Base-by-base conservation (phyloP, 2,888 invertebrate species). In the Mechanitis messenoides region DNA sequence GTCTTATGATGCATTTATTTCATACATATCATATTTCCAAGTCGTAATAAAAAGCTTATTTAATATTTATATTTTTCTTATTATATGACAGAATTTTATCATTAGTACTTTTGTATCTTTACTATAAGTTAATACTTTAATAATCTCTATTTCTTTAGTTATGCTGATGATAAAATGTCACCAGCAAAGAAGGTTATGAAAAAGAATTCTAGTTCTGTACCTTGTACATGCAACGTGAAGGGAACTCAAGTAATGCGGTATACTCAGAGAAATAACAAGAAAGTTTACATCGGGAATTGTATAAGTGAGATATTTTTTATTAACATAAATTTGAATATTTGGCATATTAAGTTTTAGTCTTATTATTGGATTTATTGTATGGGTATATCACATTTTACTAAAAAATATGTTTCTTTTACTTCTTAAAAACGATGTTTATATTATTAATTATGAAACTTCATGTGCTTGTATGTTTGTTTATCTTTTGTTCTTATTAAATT, bases 281-380 rank as follows among this genome's bases (percentile, higher is more conserved):
- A 93, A 70, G 92, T 96, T 33, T 93, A 93, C 72, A 91, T 95
- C 54, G 95, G 96, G 3, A 93, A 93, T 73, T 96, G 96, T 79
- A 85, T 96, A 69, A 94, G 94, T 94, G 81, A 80, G 75, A 60
- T 33, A 3, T 12, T 45, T 11, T 20, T 42, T 42, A 38, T 38
- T 20, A 20, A 20, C 20, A 20, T 20, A 20, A 20, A 20, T 20
- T 20, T 20, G 20, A 20, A 20, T 20, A 5, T 35, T 35, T 35
- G 35, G 4, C 1, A 2, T 35, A 35, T 35, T 35, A 2, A 35
- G 3, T 35, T 47, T 47, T 20, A 47, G n/a, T n/a, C 2, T 20
- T 58, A 2, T 11, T 28, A 38, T 20, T 20, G 20, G 20, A 20
- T 20, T 20, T 20, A 20, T 20, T 20, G 20, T 20, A 20, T 20